Percentiles rank a stretch among this genome's conserved stretches.
Conservation (phyloP, 2,797 vertebrate genomes). For the Macropodus opercularis region DNA sequence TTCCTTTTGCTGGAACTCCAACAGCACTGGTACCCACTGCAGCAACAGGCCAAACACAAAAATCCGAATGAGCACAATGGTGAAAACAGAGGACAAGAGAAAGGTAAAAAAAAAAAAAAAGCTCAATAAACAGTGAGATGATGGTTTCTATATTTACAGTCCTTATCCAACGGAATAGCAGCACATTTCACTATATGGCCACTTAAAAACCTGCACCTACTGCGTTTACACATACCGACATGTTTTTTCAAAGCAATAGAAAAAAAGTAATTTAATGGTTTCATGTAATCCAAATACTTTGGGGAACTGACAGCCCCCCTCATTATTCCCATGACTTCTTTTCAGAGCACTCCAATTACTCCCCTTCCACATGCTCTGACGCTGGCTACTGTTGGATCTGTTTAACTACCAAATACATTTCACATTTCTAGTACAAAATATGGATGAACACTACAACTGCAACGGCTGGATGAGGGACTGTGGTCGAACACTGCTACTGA, state of each 20-base stretch:
- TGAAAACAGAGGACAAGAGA: neutral
- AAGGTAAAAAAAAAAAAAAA: neutral
- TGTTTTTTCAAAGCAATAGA: neutral
- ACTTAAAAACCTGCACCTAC: too few relatives aligned
- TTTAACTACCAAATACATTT: neutral
- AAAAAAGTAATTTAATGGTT: neutral
- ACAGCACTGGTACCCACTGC: slow-evolving; percentile 90
- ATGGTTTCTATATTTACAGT: too few relatives aligned
- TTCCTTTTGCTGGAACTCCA: slow-evolving; percentile 86
- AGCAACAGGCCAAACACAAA: slow-evolving; percentile 35
- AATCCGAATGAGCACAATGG: neutral
- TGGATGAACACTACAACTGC: too few relatives aligned
- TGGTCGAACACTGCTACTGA: slow-evolving; percentile 10
- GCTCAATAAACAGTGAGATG: too few relatives aligned
- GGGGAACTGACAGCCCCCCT: too few relatives aligned
- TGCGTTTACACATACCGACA: too few relatives aligned
- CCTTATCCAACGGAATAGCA: neutral
- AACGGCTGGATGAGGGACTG: too few relatives aligned
- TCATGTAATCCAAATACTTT: neutral
- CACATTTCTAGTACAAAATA: too few relatives aligned
- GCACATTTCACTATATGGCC: too few relatives aligned
- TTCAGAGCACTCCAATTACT: neutral
- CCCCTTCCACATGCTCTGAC: neutral
- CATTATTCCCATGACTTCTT: too few relatives aligned
- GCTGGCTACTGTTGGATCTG: neutral